Evolutionary conservation across 2,888 invertebrate species (phyloP), one percentile per base, ranked within the genome.

Genomic region (Mechanitis mazaeus): DNA sequence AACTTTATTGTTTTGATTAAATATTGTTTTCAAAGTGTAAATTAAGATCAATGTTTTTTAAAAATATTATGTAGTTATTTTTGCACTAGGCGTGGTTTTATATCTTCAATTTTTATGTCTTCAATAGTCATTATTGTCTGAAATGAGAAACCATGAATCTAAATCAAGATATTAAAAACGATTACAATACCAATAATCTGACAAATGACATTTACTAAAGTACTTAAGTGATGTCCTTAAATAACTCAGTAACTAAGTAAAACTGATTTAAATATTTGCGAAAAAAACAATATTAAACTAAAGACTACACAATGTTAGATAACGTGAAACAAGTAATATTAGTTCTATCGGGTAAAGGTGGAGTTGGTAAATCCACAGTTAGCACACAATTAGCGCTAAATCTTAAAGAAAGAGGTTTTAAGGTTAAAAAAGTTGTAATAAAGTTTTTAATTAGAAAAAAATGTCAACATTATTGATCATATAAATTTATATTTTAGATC

Each of bases 291-390:
- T 7, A 50, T 28, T 50, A 31, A 9, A 31, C 31, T 7, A 55
- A 11, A n/a, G 55, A 45, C 12, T 6, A 33, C 5, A 70, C 64
- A 56, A 95, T 96, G 95, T 86, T 96, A 71, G 94, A 95, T 58
- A 92, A 92, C 67, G 95, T 97, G 5, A 96, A 96, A 83, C 94
- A 96, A 79, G 92, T 97, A 53, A 93, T 99, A 74, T 90, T 99
- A 71, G 94, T 99, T n/a, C 91, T 99, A 58, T 98, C 98, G 1
- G 99, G 99, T 1, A 99, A 99, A 92, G 99, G 99, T 33, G 99
- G 99, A 50, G 99, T 99, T 35, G 99, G 99, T 12, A 99, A 99
- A 91, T 98, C 98, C 31, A 98, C 98, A 63, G 94, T 99, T 11
- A 96, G 98, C 80, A 95, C 97, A 2, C 98, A 98, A 80, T 82